phyloP scores from a whole-genome alignment of 2,888 invertebrate genomes.

The Dryococelus australis region DNA sequence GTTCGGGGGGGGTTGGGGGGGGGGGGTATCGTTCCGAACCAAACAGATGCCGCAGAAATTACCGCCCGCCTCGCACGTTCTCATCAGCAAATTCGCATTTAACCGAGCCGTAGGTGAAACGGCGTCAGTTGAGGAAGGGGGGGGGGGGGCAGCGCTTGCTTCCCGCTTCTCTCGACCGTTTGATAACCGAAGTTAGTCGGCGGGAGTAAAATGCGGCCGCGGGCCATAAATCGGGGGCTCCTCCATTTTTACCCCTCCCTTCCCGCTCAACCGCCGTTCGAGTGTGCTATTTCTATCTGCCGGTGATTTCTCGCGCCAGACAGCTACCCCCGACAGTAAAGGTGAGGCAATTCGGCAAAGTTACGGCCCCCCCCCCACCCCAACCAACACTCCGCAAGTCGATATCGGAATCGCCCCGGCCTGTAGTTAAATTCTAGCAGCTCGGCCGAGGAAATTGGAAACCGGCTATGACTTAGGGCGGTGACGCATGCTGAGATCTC shows the following conservation, averaged over 20 bases:
- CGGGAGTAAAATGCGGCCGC: neutral
- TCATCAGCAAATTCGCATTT: no score
- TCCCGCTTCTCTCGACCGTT: no score
- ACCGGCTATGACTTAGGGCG: neutral
- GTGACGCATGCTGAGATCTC: neutral
- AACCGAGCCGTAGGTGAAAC: no score
- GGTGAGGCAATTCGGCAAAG: constrained; percentile 3
- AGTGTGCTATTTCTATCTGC: constrained; percentile 5
- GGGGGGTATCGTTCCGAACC: no score
- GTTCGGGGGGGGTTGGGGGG: no score
- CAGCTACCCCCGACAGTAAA: neutral
- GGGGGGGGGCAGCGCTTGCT: no score
- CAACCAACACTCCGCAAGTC: neutral
- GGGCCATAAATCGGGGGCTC: neutral
- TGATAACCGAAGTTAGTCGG: no score
- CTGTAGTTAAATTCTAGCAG: neutral
- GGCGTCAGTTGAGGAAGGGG: no score
- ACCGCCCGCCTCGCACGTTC: no score
- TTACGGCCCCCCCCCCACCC: neutral
- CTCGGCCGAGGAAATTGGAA: neutral
- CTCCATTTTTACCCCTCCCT: neutral
- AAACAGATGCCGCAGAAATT: no score
- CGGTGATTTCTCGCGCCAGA: neutral
- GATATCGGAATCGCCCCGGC: neutral
- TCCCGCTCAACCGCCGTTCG: neutral